Percentiles rank a stretch among this genome's conserved stretches.
Conservation (phyloP, 2,888 invertebrate species). For the Nyleta sp. region DNA sequence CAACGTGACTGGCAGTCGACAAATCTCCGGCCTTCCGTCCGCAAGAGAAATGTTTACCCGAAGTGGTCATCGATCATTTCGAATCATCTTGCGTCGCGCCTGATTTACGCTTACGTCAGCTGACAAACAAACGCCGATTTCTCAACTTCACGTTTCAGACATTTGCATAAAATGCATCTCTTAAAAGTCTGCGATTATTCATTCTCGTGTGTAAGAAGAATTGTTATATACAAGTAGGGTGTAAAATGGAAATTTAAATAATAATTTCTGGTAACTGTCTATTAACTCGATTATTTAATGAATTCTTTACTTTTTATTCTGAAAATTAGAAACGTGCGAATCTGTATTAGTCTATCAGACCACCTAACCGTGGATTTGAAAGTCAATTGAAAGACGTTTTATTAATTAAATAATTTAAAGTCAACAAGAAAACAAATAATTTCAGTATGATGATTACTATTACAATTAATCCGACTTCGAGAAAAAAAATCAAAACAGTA, state of each 20-base stretch:
- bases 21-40: constrained; percentile 71
- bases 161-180: constrained; percentile 4
- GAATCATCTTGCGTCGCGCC: constrained; percentile 44
- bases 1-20: constrained; percentile 77
- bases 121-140: constrained; percentile 30
- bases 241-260: not conserved
- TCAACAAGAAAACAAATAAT: too few relatives aligned
- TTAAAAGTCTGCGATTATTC: not conserved
- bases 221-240: too few relatives aligned
- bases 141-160: not conserved
- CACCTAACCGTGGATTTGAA: too few relatives aligned
- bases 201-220: not conserved
- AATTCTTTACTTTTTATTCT: too few relatives aligned
- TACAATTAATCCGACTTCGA: too few relatives aligned
- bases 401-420: too few relatives aligned
- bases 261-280: not conserved
- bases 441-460: too few relatives aligned
- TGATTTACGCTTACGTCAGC: constrained; percentile 44
- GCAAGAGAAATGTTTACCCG: constrained; percentile 58
- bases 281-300: too few relatives aligned
- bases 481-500: too few relatives aligned
- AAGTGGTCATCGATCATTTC: constrained; percentile 62
- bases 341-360: too few relatives aligned
- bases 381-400: too few relatives aligned
- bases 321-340: too few relatives aligned